phyloP scores from a whole-genome alignment of 1,140 invertebrate species.

The Hylyphantes graminicola region DNA sequence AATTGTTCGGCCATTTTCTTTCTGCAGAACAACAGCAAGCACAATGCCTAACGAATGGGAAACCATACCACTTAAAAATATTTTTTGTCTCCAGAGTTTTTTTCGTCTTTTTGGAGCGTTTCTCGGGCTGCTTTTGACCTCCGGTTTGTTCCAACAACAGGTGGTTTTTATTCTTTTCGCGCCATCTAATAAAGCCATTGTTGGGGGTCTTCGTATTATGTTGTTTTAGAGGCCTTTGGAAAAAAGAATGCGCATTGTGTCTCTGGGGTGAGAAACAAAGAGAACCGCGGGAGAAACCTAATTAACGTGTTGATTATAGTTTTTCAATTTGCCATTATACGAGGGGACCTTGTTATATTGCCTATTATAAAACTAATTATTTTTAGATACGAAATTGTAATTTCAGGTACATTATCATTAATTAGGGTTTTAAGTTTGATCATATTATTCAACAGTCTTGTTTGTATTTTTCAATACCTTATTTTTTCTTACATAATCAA shows the following conservation, averaged over 20 bases:
- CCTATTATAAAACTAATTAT: no score
- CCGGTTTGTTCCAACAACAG: conserved; percentile 28
- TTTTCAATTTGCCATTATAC: conserved; percentile 1
- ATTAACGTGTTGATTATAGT: conserved; percentile 45
- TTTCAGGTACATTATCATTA: no score
- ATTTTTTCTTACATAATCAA: no score
- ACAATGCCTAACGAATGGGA: conserved; percentile 51
- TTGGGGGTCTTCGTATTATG: conserved; percentile 47
- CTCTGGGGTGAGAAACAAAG: conserved; percentile 36
- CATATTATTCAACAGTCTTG: no score
- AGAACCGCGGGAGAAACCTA: conserved; percentile 4
- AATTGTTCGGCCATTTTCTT: conserved; percentile 46
- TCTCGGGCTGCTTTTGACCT: conserved; percentile 50
- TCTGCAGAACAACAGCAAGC: conserved; percentile 20
- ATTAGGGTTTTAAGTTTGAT: no score
- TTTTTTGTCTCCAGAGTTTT: conserved; percentile 20
- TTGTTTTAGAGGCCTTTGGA: conserved; percentile 35
- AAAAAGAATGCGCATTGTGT: conserved; percentile 40
- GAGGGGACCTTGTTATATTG: background rate
- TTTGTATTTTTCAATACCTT: no score
- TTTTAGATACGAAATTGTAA: no score
- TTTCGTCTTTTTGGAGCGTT: conserved; percentile 36
- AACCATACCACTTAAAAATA: conserved; percentile 31
- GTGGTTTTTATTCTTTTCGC: conserved; percentile 40
- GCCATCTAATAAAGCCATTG: conserved; percentile 49